A percentile compares a stretch with the other conserved stretches of the same genome.
phyloP scores from a whole-genome alignment of 2,888 invertebrate species.

The Chrysotoxum bicinctum region DNA sequence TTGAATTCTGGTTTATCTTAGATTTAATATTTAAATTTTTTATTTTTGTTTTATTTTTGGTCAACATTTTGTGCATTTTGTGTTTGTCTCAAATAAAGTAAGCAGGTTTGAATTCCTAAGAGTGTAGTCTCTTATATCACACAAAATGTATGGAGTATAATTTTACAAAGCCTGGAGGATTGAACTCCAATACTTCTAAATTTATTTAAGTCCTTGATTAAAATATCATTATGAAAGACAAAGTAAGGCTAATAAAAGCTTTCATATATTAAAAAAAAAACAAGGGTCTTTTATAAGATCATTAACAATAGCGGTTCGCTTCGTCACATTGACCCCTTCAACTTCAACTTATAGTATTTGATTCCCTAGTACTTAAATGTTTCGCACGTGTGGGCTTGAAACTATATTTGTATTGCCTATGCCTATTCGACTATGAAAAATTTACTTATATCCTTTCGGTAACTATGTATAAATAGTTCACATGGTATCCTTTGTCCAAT shows the following conservation, averaged over 20 bases:
- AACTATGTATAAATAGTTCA: not conserved
- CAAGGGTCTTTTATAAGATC: not conserved
- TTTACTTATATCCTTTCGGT: not conserved
- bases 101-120: too few relatives aligned
- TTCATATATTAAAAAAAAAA: not conserved
- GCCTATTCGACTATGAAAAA: not conserved
- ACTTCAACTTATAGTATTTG: not conserved
- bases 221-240: not conserved
- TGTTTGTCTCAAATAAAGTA: too few relatives aligned
- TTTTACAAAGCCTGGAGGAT: too few relatives aligned
- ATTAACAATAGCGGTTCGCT: not conserved
- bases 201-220: too few relatives aligned
- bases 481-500: not conserved
- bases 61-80: too few relatives aligned
- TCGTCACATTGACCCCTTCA: not conserved
- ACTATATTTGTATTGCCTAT: not conserved
- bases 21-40: too few relatives aligned
- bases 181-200: too few relatives aligned
- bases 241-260: not conserved
- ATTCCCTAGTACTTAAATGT: not conserved
- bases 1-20: too few relatives aligned
- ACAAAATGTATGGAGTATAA: too few relatives aligned
- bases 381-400: conserved; percentile 5
- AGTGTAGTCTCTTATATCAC: too few relatives aligned
- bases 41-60: too few relatives aligned